Evolutionary conservation across 1,140 invertebrate species (phyloP), one percentile per base, ranked within the genome.

Genomic region (Grapholita molesta): DNA sequence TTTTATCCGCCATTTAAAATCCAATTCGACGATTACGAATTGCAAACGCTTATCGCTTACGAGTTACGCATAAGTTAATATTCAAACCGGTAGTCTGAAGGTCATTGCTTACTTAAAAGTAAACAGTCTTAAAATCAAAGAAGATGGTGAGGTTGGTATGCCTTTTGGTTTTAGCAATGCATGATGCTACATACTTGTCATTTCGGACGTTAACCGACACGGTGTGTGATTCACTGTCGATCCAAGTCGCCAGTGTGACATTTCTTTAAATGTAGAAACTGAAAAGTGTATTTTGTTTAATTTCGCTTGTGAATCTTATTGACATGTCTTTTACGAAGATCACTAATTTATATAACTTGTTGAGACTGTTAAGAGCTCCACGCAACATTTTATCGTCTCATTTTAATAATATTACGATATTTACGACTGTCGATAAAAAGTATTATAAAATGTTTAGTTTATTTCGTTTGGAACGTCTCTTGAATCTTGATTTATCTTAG

Each of bases 151-250:
- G 2, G 12, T 6, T 18, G 3, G 5, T n/a, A 48, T 21, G 38
- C 38, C 38, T 48, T 48, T 48, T 12, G 15, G 38, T 48, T 15
- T 48, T 5, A 15, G 35, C 21, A 57, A 57, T 38, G 21, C 72
- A 70, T 71, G 72, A 71, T 72, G 70, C 68, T 73, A 61, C 25
- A 55, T 48, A 18, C 52, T 65, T 57, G 68, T 65, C 74, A 80
- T 83, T 82, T 79, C 73, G 75, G 73, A 74, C 82, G 69, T 82
- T 80, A 79, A 76, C 80, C 83, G 83, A 80, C 74, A 85, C 80
- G 83, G 71, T 81, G 53, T 68, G 71, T 77, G 76, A 75, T 73
- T 75, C 75, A 79, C 72, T 57, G 6, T 0, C 53, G 53, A 25
- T 23, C 55, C 55, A 15, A 61, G 55, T 30, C 25, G 25, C 55